Evolutionary conservation across 2,797 vertebrate species (phyloP).

Genomic region (Chanos chanos): DNA sequence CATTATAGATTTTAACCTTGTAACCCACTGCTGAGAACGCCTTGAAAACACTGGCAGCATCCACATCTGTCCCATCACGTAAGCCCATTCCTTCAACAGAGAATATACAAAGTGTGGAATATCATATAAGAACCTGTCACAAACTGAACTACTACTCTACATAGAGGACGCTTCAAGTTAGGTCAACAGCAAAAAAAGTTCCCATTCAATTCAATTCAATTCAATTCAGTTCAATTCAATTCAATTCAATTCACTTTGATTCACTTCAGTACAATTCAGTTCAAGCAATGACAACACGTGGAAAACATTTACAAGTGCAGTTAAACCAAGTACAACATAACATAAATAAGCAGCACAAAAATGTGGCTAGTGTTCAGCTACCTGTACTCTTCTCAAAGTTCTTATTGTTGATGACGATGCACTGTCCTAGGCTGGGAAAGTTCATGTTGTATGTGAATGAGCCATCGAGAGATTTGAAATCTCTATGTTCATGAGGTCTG

Average conservation of each 20-base stretch:
- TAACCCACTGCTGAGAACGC: constrained; percentile 62
- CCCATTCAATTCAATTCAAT: too few species aligned
- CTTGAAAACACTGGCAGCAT: constrained; percentile 43
- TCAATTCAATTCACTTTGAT: too few species aligned
- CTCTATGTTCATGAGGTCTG: neutral
- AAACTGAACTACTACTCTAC: neutral
- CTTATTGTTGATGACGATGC: constrained; percentile 86
- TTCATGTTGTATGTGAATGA: constrained; percentile 66
- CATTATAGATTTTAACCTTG: constrained; percentile 27
- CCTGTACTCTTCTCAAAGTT: constrained; percentile 73
- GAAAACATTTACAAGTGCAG: neutral
- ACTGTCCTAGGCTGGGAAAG: constrained; percentile 73
- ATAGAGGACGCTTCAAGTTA: too few species aligned
- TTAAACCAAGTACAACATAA: neutral
- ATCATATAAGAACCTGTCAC: neutral
- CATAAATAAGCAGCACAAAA: neutral
- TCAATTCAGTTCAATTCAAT: too few species aligned
- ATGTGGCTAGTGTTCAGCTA: constrained; percentile 30
- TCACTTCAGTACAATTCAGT: too few species aligned
- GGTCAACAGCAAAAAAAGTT: too few species aligned
- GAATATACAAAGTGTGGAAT: constrained; percentile 3
- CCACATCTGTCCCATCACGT: constrained; percentile 65
- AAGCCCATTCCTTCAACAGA: constrained; percentile 49
- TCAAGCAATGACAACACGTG: too few species aligned
- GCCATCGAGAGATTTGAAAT: constrained; percentile 5